A percentile compares a stretch with the other conserved stretches of the same genome.
phyloP scores from a whole-genome alignment of 2,113 vertebrate species.

The Galeopterus variegatus region DNA sequence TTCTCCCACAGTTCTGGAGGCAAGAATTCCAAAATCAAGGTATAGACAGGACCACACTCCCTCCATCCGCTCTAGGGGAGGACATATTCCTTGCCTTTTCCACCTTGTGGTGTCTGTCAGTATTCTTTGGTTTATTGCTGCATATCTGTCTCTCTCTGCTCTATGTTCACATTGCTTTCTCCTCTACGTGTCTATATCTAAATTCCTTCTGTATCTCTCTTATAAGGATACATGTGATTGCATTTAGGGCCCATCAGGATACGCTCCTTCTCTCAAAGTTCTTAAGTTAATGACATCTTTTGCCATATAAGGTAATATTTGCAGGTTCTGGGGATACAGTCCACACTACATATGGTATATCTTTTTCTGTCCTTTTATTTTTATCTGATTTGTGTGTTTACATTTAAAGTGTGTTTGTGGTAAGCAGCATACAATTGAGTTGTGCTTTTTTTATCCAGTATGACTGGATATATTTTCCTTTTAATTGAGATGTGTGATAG shows the following conservation, averaged over 20 bases:
- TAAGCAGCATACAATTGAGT: background rate
- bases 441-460: background rate
- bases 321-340: background rate
- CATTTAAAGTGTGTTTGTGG: background rate
- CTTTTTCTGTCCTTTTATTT: constrained; percentile 7
- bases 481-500: no score
- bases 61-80: background rate
- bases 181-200: background rate
- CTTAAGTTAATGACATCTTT: constrained; percentile 31
- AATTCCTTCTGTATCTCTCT: background rate
- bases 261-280: background rate
- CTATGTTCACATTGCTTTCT: constrained; percentile 24
- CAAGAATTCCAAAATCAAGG: background rate
- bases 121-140: background rate
- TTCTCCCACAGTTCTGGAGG: background rate
- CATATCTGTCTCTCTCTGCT: background rate
- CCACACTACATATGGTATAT: background rate
- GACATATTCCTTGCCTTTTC: background rate
- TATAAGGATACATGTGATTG: background rate
- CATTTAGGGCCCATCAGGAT: background rate
- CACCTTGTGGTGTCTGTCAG: background rate
- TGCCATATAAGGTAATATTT: background rate
- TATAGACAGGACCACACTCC: background rate
- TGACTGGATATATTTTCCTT: background rate
- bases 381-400: background rate